Evolutionary conservation across 2,113 vertebrate genomes (phyloP).

Genomic region (Orthonyx spaldingii): DNA sequence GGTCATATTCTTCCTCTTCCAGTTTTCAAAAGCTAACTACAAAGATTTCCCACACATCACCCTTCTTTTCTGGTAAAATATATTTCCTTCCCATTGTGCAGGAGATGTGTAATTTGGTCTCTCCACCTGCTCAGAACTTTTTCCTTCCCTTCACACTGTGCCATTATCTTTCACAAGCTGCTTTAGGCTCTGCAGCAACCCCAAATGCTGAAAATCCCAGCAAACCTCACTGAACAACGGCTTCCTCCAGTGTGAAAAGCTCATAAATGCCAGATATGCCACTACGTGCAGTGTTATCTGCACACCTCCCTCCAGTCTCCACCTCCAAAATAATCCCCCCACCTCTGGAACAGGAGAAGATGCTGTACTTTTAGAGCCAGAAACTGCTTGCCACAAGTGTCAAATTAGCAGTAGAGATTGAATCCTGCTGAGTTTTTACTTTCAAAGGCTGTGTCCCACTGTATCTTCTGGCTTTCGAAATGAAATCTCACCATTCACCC

Average conservation of each 20-base stretch:
- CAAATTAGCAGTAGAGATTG: not conserved
- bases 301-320: not conserved
- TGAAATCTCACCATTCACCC: not conserved
- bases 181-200: not conserved
- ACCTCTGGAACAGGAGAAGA: not conserved
- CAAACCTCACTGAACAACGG: not conserved
- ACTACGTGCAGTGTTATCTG: not conserved
- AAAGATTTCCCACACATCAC: not conserved
- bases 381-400: not conserved
- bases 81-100: not conserved
- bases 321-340: not conserved
- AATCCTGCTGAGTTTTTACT: not conserved
- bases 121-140: not conserved
- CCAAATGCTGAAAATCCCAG: not conserved
- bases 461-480: not conserved
- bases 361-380: not conserved
- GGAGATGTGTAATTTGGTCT: not conserved
- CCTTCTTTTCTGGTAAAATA: not conserved
- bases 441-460: not conserved
- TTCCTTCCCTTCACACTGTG: not conserved
- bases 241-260: not conserved
- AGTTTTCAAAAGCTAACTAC: not conserved
- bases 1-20: not conserved
- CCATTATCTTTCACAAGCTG: conserved; percentile 3
- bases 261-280: not conserved